Evolutionary conservation across 2,113 vertebrate genomes (phyloP).

Genomic region (Oryzias curvinotus): DNA sequence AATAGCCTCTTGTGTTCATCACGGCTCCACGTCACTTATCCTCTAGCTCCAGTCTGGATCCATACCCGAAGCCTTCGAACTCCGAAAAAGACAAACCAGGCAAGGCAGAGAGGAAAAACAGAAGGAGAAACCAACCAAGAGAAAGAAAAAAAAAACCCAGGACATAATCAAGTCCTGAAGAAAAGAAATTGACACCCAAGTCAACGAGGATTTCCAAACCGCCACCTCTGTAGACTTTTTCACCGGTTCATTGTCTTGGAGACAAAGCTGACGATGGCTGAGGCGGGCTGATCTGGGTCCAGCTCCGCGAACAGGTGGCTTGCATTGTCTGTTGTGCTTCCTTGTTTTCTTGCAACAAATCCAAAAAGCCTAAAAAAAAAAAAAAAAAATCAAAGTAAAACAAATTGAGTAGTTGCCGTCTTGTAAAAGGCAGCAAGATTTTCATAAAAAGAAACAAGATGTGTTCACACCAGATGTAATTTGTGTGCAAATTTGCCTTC

Average conservation of each 20-base stretch:
- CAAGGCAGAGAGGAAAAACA: slow-evolving; percentile 53
- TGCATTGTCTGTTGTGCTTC: slow-evolving; percentile 96
- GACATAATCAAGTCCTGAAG: slow-evolving; percentile 42
- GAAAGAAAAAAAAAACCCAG: slow-evolving; percentile 36
- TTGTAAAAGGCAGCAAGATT: too few species aligned
- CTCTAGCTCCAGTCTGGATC: slow-evolving; percentile 78
- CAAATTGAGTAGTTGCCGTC: too few species aligned
- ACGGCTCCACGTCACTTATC: slow-evolving; percentile 79
- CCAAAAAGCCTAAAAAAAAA: slow-evolving; percentile 86
- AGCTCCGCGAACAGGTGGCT: slow-evolving; percentile 97
- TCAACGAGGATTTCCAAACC: slow-evolving; percentile 37
- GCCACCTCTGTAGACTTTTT: slow-evolving; percentile 50
- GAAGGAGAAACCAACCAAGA: slow-evolving; percentile 32
- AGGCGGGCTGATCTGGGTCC: slow-evolving; percentile 89
- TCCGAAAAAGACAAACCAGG: slow-evolving; percentile 51
- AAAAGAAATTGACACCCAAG: slow-evolving; percentile 32
- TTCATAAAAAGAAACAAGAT: too few species aligned
- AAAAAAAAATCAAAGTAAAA: neutral
- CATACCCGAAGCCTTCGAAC: slow-evolving; percentile 76
- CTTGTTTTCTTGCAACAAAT: slow-evolving; percentile 96
- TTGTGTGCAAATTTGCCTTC: too few species aligned
- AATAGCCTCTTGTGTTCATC: slow-evolving; percentile 64
- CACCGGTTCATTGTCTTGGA: slow-evolving; percentile 96
- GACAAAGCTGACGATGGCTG: slow-evolving; percentile 92
- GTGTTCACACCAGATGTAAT: too few species aligned